Base-by-base conservation (phyloP, 2,113 vertebrate species). In the Chloebia gouldiae region DNA sequence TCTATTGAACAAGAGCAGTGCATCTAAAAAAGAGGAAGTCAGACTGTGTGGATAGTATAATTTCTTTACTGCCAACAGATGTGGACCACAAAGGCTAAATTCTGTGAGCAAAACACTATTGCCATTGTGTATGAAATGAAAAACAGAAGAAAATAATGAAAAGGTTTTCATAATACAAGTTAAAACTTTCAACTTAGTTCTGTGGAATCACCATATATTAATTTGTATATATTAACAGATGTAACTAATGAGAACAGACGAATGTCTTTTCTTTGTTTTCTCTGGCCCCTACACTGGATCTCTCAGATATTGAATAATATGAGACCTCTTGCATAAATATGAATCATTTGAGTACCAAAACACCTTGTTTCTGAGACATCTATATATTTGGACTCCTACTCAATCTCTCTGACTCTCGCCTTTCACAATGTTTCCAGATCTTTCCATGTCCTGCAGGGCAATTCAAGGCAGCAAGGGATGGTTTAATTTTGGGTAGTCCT, bases 221-320 rank as follows among this genome's bases (percentile, higher is more conserved):
- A 53, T 75, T 86, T 63, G 8, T 61, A 10, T 51, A 35, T 57
- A 64, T 71, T 63, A 79, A 61, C 13, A 45, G 45, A 40, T 63
- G 0, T 25, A 44, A 63, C 37, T 45, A 7, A 8, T 71, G 51
- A 53, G n/a, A 60, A 35, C 13, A 79, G 22, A 42, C 7, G 7
- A 47, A n/a, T 21, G 16, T 66, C 28, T 6, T 20, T 68, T 75
- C 30, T 61, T 7, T 25, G 9, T 81, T 42, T 42, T 42, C 40
- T 42, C 40, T 42, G 40, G 17, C 2, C 7, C 7, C 12, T 47
- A 11, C 3, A 6, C 7, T 81, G 16, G 6, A 19, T 2, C 2
- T 64, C 15, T 59, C 42, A 37, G 8, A 28, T 88, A 45, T 42
- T 69, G 49, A 85, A 18, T n/a, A 10, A 30, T 84, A 35, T 18